These are phyloP conservation scores for Gryon sp. DNA, from an alignment of 1,140 invertebrate genomes.

Conservation along the genomic window DNA sequence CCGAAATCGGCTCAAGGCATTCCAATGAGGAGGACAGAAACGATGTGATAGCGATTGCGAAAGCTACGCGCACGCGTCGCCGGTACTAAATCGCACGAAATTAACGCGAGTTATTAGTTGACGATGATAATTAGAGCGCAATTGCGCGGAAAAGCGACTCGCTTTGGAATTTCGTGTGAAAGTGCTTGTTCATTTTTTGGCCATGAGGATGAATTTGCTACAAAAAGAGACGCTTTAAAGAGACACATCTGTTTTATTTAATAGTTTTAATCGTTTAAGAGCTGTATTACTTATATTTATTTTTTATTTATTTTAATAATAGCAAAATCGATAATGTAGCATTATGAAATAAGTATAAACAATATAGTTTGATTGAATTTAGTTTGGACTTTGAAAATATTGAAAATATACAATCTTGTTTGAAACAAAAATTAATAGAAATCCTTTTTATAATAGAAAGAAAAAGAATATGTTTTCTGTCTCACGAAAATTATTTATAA, in stretches of 20 bases:
- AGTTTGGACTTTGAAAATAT: too few species aligned
- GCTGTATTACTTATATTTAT: too few species aligned
- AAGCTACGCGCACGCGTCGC: slow-evolving; percentile 68
- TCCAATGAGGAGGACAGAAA: slow-evolving; percentile 20
- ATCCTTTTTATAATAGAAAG: too few species aligned
- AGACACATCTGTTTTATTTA: neutral
- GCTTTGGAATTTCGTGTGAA: slow-evolving; percentile 36
- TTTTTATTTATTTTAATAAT: too few species aligned
- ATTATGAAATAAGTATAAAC: too few species aligned
- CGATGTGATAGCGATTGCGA: slow-evolving; percentile 20
- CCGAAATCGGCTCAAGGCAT: slow-evolving; percentile 45
- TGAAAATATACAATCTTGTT: too few species aligned
- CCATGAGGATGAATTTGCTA: neutral
- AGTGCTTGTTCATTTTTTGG: slow-evolving; percentile 10
- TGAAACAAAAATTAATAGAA: too few species aligned
- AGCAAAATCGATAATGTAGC: too few species aligned
- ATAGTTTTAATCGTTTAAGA: too few species aligned
- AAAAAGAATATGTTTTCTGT: too few species aligned
- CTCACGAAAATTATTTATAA: too few species aligned
- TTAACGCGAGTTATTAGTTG: slow-evolving; percentile 80
- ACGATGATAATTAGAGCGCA: slow-evolving; percentile 77
- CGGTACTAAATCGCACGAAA: slow-evolving; percentile 77
- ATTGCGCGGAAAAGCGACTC: slow-evolving; percentile 78
- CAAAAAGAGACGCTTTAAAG: neutral
- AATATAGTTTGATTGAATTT: too few species aligned